phyloP scores from a whole-genome alignment of 2,113 vertebrate species.

The Polyodon spathula region DNA sequence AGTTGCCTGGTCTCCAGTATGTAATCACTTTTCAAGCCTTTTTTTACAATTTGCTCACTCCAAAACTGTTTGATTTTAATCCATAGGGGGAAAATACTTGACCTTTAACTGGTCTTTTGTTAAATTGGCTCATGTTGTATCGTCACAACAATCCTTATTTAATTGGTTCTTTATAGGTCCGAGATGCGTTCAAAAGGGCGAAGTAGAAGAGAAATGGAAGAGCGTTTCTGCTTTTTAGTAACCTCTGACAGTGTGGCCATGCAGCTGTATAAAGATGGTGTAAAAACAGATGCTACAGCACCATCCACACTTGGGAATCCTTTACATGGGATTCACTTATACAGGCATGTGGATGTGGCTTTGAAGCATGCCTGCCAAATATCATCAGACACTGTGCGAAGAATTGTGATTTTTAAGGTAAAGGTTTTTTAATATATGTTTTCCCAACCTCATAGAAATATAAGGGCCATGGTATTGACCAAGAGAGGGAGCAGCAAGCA shows the following conservation, averaged over 20 bases:
- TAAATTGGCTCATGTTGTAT: background rate
- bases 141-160: background rate
- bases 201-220: conserved; percentile 35
- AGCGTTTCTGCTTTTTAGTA: conserved; percentile 33
- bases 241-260: conserved; percentile 17
- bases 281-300: conserved; percentile 19
- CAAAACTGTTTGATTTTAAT: too few species aligned
- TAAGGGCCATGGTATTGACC: too few species aligned
- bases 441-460: too few species aligned
- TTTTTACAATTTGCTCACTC: too few species aligned
- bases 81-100: background rate
- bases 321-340: conserved; percentile 33
- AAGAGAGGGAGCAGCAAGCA: too few species aligned
- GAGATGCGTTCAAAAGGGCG: conserved; percentile 38
- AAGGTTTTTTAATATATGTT: too few species aligned
- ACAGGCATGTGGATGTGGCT: conserved; percentile 35
- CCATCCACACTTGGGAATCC: conserved; percentile 33
- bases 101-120: background rate
- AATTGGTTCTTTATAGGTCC: too few species aligned
- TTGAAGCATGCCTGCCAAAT: conserved; percentile 19
- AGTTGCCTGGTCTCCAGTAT: too few species aligned
- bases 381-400: conserved; percentile 1
- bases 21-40: too few species aligned
- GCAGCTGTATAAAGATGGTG: conserved; percentile 27
- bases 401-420: conserved; percentile 38